phyloP scores from a whole-genome alignment of 2,888 invertebrate genomes.

The Dynastes tityus region DNA sequence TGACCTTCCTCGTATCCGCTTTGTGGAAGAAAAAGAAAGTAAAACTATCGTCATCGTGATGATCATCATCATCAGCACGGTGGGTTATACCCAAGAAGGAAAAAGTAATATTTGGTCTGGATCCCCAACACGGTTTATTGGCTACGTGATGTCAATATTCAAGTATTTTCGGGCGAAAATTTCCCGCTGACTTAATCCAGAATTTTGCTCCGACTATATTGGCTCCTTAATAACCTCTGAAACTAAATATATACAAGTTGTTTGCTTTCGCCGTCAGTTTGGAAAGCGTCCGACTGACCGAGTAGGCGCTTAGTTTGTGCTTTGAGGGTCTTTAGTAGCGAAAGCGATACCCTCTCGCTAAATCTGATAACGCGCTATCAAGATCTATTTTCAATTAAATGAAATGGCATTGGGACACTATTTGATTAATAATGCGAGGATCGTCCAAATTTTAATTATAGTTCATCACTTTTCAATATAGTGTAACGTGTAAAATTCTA shows the following conservation, averaged over 20 bases:
- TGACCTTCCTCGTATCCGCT: not conserved
- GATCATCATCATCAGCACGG: not conserved
- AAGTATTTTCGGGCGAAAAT: conserved; percentile 49
- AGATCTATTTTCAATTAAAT: too few relatives aligned
- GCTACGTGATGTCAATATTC: conserved; percentile 67
- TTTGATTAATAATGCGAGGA: too few relatives aligned
- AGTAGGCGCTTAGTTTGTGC: too few relatives aligned
- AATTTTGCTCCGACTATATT: conserved; percentile 23
- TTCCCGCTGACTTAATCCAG: conserved; percentile 27
- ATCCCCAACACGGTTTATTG: conserved; percentile 66
- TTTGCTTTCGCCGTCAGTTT: conserved; percentile 22
- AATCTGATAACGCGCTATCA: too few relatives aligned
- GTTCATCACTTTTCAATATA: too few relatives aligned
- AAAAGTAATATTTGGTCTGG: conserved; percentile 65
- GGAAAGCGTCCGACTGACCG: not conserved
- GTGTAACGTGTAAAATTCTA: too few relatives aligned
- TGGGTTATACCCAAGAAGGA: conserved; percentile 52
- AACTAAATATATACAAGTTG: conserved; percentile 31
- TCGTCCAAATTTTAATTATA: too few relatives aligned
- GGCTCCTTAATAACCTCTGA: conserved; percentile 1
- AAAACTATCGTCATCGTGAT: conserved; percentile 28
- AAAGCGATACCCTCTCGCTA: too few relatives aligned
- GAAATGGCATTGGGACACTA: too few relatives aligned
- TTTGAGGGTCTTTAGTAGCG: too few relatives aligned
- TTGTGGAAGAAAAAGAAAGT: not conserved